phyloP scores from a whole-genome alignment of 37 sponge, comb jelly and placozoan species.

The Axinella damicornis region DNA sequence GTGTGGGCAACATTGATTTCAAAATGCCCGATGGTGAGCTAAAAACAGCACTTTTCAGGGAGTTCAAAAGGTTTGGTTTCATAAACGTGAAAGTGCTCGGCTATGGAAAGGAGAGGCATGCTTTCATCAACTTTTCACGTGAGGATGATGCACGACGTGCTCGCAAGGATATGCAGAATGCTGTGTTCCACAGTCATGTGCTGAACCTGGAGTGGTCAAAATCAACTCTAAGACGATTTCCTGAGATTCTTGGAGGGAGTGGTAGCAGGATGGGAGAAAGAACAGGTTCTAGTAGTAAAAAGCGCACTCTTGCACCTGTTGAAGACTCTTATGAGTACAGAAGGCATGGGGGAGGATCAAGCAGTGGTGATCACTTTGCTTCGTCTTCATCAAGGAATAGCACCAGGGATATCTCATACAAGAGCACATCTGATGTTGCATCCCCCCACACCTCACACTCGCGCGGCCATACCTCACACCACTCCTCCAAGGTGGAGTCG shows the following conservation, averaged over 20 bases:
- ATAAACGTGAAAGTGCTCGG: constrained; percentile 80
- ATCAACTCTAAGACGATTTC: constrained; percentile 62
- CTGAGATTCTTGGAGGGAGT: constrained; percentile 6
- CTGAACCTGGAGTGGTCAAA: constrained; percentile 77
- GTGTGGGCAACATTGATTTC: constrained; percentile 66
- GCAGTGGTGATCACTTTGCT: neutral
- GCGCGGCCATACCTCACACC: neutral
- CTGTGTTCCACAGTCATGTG: constrained; percentile 44
- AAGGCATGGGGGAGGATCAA: neutral
- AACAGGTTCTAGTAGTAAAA: neutral
- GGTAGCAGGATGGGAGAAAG: neutral
- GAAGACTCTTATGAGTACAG: neutral
- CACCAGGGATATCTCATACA: constrained; percentile 33
- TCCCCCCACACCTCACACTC: neutral
- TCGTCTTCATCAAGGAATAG: neutral
- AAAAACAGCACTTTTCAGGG: constrained; percentile 49
- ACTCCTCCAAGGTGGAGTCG: neutral
- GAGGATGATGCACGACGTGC: constrained; percentile 69
- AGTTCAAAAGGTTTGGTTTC: constrained; percentile 79
- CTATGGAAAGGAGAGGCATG: constrained; percentile 73
- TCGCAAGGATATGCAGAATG: constrained; percentile 37
- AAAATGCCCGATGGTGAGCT: constrained; percentile 54
- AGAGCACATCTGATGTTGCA: neutral
- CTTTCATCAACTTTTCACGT: constrained; percentile 77
- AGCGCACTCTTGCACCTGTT: neutral